Base-by-base conservation (phyloP, 2,888 invertebrate genomes). In the Orchestes rusci region DNA sequence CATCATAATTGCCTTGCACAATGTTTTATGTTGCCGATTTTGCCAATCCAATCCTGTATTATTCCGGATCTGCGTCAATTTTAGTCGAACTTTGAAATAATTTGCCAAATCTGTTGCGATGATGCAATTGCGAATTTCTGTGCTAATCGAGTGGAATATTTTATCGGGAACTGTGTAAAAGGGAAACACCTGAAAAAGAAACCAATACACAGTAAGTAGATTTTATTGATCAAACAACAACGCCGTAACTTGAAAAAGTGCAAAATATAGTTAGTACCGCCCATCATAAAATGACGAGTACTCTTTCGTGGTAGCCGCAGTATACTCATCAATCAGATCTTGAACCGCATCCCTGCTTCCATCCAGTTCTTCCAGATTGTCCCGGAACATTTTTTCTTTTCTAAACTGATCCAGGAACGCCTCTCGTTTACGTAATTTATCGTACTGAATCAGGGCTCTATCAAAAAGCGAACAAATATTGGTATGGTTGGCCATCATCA, bases 401-500 rank as follows among this genome's bases (percentile, higher is more conserved):
- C 86, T 80, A 67, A 97, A 99, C 68, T 95, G 94, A 62, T 97
- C 96, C 59, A 99, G 71, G 68, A 97, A 99, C 0, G 97, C 97
- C 66, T 94, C 93, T 43, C 95, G 80, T 63, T 94, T 94, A 33
- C 91, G 77, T 40, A 99, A 72, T 69, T 95, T 96, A 68, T 99
- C 96, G 65, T 87, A 99, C 65, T 97, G 95, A 48, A 79, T 79
- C 30, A 96, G 69, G 35, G 91, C 92, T 47, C 92, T 77, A 65
- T 92, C 90, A 69, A 99, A 97, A 33, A 97, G 72, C 33, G 91
- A 87, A 52, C 89, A 90, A 57, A 99, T 96, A 63, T 92, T 93
- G 4, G 99, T 99, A 69, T 97, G 95, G 71, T 99, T 99, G 54
- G 97, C 97, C 58, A 99, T 76, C 86, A 99, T 88, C 33, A 99